Base-by-base conservation (phyloP, 2,113 vertebrate species). In the Eubucco bourcierii region DNA sequence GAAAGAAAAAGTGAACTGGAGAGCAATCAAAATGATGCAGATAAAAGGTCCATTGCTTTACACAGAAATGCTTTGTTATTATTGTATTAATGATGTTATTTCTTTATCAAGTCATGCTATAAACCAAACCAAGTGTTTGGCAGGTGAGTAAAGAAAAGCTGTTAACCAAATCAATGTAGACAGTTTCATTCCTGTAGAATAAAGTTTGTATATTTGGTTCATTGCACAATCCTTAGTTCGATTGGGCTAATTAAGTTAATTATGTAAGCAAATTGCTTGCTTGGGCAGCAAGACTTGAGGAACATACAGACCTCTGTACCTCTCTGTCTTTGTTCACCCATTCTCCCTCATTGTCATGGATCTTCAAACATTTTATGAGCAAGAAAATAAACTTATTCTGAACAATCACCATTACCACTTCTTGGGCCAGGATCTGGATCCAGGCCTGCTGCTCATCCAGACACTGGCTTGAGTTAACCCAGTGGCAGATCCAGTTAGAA, bases 241-340 rank as follows among this genome's bases (percentile, higher is more conserved):
- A 78, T 60, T 60, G 37, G 50, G 88, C 58, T 90, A 67, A 88
- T 96, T 90, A 87, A 93, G 65, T 80, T 76, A 85, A 67, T 88
- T 90, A 88, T 20, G 66, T 60, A 82, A 82, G 92, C 81, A 76
- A 55, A 75, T 47, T 73, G 50, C 33, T 94, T 81, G 56, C 64
- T 59, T 63, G 64, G 39, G 67, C 31, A 95, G 65, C 41, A 39
- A 80, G 76, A 19, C 59, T 53, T 14, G 82, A 87, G 39, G 59
- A 87, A 2, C n/a, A 56, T 8, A 31, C 15, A 24, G 3, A 1
- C 27, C 34, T n/a, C 64, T 60, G 46, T 39, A 61, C 21, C 27
- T 18, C 2, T 27, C 1, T 9, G 5, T 58, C 27, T 44, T 25
- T 25, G 5, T 34, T 50, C 23, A 52, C 12, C 23, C 47, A 3